These are phyloP conservation scores for Oreortyx pictus DNA, from an alignment of 2,797 vertebrate species.

Conservation along the genomic window DNA sequence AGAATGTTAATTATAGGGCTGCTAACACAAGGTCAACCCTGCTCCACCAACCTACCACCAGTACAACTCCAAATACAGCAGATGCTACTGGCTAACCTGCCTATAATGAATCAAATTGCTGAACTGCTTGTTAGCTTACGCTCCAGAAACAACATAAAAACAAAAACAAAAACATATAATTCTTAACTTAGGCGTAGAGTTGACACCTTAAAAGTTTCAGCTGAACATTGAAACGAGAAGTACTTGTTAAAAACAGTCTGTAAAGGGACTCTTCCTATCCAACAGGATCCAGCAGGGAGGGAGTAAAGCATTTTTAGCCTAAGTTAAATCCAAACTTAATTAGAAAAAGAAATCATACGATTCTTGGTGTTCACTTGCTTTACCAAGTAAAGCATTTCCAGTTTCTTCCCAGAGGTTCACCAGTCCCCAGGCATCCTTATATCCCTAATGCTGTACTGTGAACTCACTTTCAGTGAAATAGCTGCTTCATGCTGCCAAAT, in stretches of 20 bases:
- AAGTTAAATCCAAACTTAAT: neutral
- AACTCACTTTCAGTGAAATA: neutral
- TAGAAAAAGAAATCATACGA: neutral
- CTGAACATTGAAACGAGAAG: neutral
- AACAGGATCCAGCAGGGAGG: neutral
- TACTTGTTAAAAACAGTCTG: neutral
- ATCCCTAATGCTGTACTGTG: neutral
- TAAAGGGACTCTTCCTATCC: neutral
- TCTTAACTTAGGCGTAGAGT: neutral
- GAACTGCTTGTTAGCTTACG: neutral
- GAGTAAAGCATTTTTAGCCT: neutral
- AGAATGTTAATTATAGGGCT: constrained; percentile 9
- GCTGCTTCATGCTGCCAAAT: neutral
- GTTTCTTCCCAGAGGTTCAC: neutral
- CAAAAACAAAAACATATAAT: neutral
- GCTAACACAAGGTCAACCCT: neutral
- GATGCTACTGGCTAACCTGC: neutral
- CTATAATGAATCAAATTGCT: neutral
- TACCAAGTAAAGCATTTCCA: neutral
- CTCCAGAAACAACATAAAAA: neutral
- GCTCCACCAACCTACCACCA: neutral
- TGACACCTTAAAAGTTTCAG: neutral
- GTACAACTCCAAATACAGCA: neutral
- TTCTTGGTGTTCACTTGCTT: neutral
- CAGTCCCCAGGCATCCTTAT: neutral